Evolutionary conservation across 37 sponge, comb jelly and placozoan genomes (phyloP), one percentile per base, ranked within the genome.

Genomic region (Dysidea cf. avara): DNA sequence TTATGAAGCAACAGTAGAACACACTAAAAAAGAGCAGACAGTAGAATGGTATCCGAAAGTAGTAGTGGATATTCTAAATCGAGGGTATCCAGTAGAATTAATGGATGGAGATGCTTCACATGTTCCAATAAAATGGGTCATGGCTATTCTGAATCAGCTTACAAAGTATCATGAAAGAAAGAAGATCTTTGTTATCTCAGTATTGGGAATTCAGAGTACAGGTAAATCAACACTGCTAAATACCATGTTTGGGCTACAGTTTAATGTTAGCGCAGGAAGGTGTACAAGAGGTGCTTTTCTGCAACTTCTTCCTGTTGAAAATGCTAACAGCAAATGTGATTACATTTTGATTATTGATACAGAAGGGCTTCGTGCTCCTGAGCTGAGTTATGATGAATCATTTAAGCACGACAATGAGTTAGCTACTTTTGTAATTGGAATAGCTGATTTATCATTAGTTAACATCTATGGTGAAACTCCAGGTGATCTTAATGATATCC

Each of bases 141-240:
- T 12, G 13, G 51, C 28, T 18, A 47, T 68, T 16, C 40, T 68
- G 6, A 47, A 68, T 25, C 43, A 39, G 18, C 28, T 68, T 14
- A 43, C 5, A 43, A 14, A 32, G 7, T 21, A 40, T 30, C 49
- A 48, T 25, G 49, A 68, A 68, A 12, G 48, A 6, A 34, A 68
- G 49, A 47, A 47, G 18, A 7, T 68, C 2, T 68, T 68, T 50
- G 69, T 68, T 14, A 68, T 68, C 6, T 47, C 46, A 34, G 36
- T 68, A 5, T 4, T 68, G 5, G 69, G 69, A 47, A 50, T 68
- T 34, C 69, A 68, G 51, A 68, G 69, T 30, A 68, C 51, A 24
- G 69, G 69, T 3, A 68, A 68, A 50, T 68, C 69, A 22, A 68
- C 69, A 34, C 69, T 68, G 51, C 69, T 68, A 12, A 68, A 68